Conservation (phyloP, 2,888 invertebrate genomes). For the Sthenelais limicola region DNA sequence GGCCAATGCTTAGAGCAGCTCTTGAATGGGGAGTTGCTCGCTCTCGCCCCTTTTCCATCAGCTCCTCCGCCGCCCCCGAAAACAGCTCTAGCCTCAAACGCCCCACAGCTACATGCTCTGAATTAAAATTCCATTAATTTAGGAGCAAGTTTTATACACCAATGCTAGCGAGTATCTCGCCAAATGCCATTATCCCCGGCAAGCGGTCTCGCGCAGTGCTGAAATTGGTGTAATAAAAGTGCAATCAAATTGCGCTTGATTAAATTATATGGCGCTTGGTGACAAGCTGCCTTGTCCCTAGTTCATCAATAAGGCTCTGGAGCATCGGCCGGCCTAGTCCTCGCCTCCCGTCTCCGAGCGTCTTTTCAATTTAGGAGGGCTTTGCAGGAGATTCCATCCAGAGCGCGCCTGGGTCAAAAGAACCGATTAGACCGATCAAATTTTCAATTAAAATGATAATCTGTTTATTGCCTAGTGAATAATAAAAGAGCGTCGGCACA, state of each 20-base stretch:
- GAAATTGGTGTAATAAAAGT: slow-evolving; percentile 40
- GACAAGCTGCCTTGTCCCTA: slow-evolving; percentile 31
- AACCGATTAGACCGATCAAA: slow-evolving; percentile 41
- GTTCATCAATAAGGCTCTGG: slow-evolving; percentile 40
- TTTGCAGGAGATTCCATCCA: slow-evolving; percentile 16
- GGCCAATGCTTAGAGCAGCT: too few species aligned
- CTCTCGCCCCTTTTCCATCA: too few species aligned
- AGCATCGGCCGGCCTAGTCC: background rate
- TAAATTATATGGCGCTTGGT: slow-evolving; percentile 34
- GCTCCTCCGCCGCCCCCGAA: too few species aligned
- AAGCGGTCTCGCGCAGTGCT: slow-evolving; percentile 10
- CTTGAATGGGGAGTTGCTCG: too few species aligned
- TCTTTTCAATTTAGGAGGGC: slow-evolving; percentile 43
- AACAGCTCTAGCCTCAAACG: too few species aligned
- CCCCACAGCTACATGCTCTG: slow-evolving; percentile 29
- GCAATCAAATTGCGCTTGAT: slow-evolving; percentile 39
- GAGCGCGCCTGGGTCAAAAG: slow-evolving; percentile 38
- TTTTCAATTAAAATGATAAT: slow-evolving; percentile 46
- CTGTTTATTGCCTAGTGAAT: slow-evolving; percentile 44
- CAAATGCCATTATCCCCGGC: slow-evolving; percentile 25
- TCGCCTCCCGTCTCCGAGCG: background rate
- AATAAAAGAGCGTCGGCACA: slow-evolving; percentile 39
- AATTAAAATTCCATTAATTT: slow-evolving; percentile 38
- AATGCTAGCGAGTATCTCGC: background rate
- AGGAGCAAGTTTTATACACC: background rate